A percentile compares a stretch with the other conserved stretches of the same genome.
phyloP scores from a whole-genome alignment of 2,797 vertebrate genomes.

The Lepus oiostolus region DNA sequence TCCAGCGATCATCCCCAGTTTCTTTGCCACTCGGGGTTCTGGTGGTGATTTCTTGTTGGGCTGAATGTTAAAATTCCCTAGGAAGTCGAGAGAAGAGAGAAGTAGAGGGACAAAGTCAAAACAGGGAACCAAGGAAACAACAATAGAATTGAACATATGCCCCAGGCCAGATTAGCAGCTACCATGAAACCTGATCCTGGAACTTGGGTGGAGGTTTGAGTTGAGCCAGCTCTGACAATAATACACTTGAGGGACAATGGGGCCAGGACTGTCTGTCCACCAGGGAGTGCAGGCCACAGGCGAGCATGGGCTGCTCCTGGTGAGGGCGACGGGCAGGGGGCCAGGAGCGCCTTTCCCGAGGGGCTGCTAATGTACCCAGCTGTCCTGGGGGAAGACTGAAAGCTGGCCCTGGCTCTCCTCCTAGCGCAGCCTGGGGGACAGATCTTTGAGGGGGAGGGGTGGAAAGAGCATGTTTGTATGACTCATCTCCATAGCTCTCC shows the following conservation, averaged over 20 bases:
- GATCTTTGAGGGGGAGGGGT: background rate
- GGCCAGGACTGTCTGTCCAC: slow-evolving; percentile 4
- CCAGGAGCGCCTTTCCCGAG: slow-evolving; percentile 60
- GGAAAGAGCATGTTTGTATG: background rate
- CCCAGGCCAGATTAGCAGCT: slow-evolving; percentile 36
- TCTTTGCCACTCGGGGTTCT: slow-evolving; percentile 90
- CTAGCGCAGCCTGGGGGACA: background rate
- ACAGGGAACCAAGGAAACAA: slow-evolving; percentile 31
- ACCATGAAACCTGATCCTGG: slow-evolving; percentile 50
- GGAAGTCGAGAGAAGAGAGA: slow-evolving; percentile 31
- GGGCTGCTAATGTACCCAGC: background rate
- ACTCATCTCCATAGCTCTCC: background rate
- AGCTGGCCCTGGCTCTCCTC: background rate
- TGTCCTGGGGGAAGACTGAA: background rate
- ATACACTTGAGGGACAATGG: slow-evolving; percentile 28
- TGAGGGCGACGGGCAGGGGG: slow-evolving; percentile 27
- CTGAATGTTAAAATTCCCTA: slow-evolving; percentile 94
- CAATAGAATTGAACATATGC: background rate
- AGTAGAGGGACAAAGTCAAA: slow-evolving; percentile 37
- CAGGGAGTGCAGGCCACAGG: background rate
- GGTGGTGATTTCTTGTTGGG: slow-evolving; percentile 94
- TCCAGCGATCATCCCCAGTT: slow-evolving; percentile 98
- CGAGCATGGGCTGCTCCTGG: slow-evolving; percentile 38
- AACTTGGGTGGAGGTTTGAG: background rate
- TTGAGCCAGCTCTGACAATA: slow-evolving; percentile 22